phyloP scores from a whole-genome alignment of 2,888 invertebrate genomes.

The Ormia ochracea region DNA sequence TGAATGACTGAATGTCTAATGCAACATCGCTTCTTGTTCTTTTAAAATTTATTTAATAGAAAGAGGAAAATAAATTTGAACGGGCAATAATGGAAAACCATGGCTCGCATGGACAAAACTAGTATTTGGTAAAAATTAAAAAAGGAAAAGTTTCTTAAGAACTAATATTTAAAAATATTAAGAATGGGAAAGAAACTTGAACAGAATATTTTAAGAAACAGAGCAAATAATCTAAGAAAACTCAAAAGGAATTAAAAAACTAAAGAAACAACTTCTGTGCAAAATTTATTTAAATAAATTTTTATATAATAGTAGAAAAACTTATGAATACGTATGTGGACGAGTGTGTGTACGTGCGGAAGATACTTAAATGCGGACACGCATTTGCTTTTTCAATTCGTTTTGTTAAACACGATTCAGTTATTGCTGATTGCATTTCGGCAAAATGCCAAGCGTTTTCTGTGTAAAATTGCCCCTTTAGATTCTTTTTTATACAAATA shows the following conservation, averaged over 20 bases:
- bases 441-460: slow-evolving; percentile 56
- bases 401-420: slow-evolving; percentile 54
- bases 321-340: neutral
- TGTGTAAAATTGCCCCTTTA: slow-evolving; percentile 22
- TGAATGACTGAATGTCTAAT: slow-evolving; percentile 36
- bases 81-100: neutral
- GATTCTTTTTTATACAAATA: too few relatives aligned
- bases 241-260: neutral
- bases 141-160: slow-evolving; percentile 18
- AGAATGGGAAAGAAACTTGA: slow-evolving; percentile 9
- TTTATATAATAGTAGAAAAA: neutral
- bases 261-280: slow-evolving; percentile 5
- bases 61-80: neutral
- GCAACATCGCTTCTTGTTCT: slow-evolving; percentile 11
- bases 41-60: neutral
- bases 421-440: slow-evolving; percentile 60
- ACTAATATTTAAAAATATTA: slow-evolving; percentile 37
- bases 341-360: neutral
- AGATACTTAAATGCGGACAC: slow-evolving; percentile 34
- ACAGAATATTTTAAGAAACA: slow-evolving; percentile 16
- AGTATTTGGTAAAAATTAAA: slow-evolving; percentile 25
- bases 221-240: slow-evolving; percentile 41
- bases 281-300: slow-evolving; percentile 5
- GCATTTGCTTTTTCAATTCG: slow-evolving; percentile 53
- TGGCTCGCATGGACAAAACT: neutral